Conservation (phyloP, 2,797 vertebrate genomes). For the Gallinago solitaria region DNA sequence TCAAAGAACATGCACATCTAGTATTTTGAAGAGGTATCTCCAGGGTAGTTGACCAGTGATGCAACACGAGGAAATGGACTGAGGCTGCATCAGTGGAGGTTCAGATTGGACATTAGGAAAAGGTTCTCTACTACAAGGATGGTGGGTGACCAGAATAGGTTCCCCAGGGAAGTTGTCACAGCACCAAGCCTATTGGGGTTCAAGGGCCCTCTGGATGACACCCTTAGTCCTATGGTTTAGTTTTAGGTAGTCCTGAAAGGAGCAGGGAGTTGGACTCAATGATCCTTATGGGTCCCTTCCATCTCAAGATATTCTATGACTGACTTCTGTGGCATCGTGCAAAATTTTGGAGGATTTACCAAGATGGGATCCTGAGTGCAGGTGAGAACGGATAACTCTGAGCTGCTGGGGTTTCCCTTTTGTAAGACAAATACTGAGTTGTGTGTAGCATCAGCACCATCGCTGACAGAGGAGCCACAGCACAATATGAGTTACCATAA, state of each 20-base stretch:
- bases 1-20: background rate
- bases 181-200: background rate
- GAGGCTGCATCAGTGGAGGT: background rate
- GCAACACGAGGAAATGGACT: background rate
- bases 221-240: background rate
- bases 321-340: background rate
- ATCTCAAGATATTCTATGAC: background rate
- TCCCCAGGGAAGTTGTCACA: background rate
- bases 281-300: background rate
- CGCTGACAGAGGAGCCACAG: background rate
- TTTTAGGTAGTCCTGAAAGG: background rate
- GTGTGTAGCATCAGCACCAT: background rate
- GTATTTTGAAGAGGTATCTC: background rate
- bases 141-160: no score
- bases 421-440: background rate
- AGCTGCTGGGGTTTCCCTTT: background rate
- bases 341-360: background rate
- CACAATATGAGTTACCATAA: rapidly evolving
- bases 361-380: background rate
- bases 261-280: background rate
- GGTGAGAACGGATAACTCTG: background rate
- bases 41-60: background rate
- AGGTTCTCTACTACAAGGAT: background rate
- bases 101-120: background rate
- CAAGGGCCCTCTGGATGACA: background rate